Evolutionary conservation across 2,888 invertebrate genomes (phyloP).

Genomic region (Hirtodrosophila cameraria): DNA sequence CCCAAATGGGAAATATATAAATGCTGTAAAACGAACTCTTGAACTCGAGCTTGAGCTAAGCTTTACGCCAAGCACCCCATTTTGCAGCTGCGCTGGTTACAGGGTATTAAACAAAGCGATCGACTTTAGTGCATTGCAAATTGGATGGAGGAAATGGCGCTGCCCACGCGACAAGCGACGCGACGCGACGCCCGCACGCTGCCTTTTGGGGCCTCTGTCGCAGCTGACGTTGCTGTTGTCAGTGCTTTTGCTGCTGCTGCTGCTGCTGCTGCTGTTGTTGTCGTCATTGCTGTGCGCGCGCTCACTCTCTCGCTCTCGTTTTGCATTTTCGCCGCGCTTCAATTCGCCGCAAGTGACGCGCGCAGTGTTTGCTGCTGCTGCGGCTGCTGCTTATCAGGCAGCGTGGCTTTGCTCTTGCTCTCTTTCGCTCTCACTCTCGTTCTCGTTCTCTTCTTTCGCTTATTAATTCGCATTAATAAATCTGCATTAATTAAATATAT

Average conservation of each 20-base stretch:
- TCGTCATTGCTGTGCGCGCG: slow-evolving; percentile 44
- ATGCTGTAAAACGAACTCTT: no score
- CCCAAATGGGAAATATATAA: no score
- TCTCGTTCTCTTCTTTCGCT: not conserved
- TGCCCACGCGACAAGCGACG: slow-evolving; percentile 54
- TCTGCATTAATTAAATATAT: slow-evolving; percentile 55
- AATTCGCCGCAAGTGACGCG: slow-evolving; percentile 58
- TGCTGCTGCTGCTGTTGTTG: slow-evolving; percentile 25
- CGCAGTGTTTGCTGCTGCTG: slow-evolving; percentile 26
- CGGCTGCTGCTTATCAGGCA: slow-evolving; percentile 46
- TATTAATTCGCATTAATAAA: slow-evolving; percentile 42
- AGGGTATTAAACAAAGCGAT: slow-evolving; percentile 45
- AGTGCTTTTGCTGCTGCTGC: slow-evolving; percentile 2
- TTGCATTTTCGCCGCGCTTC: slow-evolving; percentile 17
- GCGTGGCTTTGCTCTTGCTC: slow-evolving; percentile 37
- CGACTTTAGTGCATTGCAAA: slow-evolving; percentile 36
- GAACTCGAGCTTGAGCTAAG: no score
- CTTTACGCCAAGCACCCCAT: slow-evolving; percentile 1
- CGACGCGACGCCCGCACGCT: slow-evolving; percentile 45
- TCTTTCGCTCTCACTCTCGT: slow-evolving; percentile 31
- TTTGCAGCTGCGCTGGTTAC: slow-evolving; percentile 4
- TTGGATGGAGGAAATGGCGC: slow-evolving; percentile 53
- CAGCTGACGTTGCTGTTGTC: not conserved
- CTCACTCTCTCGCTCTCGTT: slow-evolving; percentile 1
- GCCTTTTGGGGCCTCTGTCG: slow-evolving; percentile 30